Evolutionary conservation across 2,888 invertebrate species (phyloP), one percentile per base, ranked within the genome.

Genomic region (Spisula solida): DNA sequence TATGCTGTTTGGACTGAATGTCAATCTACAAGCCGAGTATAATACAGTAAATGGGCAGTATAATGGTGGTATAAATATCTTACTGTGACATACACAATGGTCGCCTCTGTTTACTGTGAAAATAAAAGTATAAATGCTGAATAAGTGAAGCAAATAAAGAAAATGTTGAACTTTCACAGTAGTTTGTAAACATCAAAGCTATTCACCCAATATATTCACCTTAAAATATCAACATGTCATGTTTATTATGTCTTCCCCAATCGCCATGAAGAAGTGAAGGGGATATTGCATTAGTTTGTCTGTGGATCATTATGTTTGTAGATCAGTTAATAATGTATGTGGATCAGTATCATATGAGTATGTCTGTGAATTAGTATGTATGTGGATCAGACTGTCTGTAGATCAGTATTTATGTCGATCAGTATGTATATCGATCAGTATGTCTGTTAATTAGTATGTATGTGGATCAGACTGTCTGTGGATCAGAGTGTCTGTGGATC

Each of bases 171-270:
- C 60, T 25, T 66, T 66, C 60, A 66, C 60, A 10, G 10, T n/a
- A 66, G 60, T 66, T 66, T 66, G 60, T 66, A 25, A 66, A 66
- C 60, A 66, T 66, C 60, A 66, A 66, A 66, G 60, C 10, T 25
- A 66, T 66, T 25, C 10, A 25, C 25, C n/a, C 60, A 25, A n/a
- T 10, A n/a, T 25, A 66, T 66, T 66, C 60, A 66, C n/a, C 25
- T 10, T 10, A 25, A 66, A 25, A 66, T 25, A 66, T 8, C n/a
- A n/a, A 25, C 60, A 66, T 66, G 20, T 25, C 10, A 10, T 2
- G 60, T n/a, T 25, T 60, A 25, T 20, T 41, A 41, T 41, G 41
- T 41, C 8, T 8, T 8, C 41, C 41, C 41, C 41, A 2, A 41
- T 41, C 4, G n/a, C n/a, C 8, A 41, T 41, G 41, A 41, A 41